Percentiles rank a stretch among this genome's conserved stretches.
phyloP scores from a whole-genome alignment of 2,113 vertebrate genomes.

The Hassar affinis region DNA sequence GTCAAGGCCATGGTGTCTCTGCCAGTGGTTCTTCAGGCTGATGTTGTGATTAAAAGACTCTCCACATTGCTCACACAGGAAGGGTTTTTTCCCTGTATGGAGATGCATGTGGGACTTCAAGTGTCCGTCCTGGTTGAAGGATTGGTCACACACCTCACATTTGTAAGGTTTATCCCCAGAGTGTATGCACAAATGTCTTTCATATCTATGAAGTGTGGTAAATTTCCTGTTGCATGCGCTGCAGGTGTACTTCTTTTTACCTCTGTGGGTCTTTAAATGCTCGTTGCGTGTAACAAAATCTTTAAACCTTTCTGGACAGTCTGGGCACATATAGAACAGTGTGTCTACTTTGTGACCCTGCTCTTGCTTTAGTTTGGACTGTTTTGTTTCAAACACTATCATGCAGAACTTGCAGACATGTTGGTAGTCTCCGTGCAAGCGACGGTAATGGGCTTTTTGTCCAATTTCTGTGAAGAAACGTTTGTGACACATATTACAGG shows the following conservation, averaged over 20 bases:
- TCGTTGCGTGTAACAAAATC: constrained; percentile 1
- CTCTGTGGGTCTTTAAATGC: constrained; percentile 19
- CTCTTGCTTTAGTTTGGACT: constrained; percentile 26
- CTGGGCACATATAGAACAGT: neutral
- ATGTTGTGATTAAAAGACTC: constrained; percentile 30
- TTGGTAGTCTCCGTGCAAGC: constrained; percentile 15
- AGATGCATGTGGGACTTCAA: constrained; percentile 25
- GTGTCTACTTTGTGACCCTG: neutral
- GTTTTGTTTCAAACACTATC: constrained; percentile 16
- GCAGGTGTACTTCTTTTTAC: constrained; percentile 16
- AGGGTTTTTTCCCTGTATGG: constrained; percentile 23
- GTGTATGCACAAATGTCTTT: constrained; percentile 20
- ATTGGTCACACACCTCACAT: constrained; percentile 5
- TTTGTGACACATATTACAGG: constrained; percentile 19
- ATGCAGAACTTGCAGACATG: constrained; percentile 25
- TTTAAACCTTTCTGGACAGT: constrained; percentile 20
- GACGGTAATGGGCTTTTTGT: constrained; percentile 12
- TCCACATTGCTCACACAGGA: constrained; percentile 29
- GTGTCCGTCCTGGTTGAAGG: constrained; percentile 25
- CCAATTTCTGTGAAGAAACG: neutral
- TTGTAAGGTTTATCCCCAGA: constrained; percentile 9
- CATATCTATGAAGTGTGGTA: neutral
- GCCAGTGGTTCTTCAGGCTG: constrained; percentile 20
- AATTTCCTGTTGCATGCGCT: constrained; percentile 9
- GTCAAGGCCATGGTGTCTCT: constrained; percentile 15